Evolutionary conservation across 2,888 invertebrate genomes (phyloP), one percentile per base, ranked within the genome.

Genomic region (Lucinisca nassula): DNA sequence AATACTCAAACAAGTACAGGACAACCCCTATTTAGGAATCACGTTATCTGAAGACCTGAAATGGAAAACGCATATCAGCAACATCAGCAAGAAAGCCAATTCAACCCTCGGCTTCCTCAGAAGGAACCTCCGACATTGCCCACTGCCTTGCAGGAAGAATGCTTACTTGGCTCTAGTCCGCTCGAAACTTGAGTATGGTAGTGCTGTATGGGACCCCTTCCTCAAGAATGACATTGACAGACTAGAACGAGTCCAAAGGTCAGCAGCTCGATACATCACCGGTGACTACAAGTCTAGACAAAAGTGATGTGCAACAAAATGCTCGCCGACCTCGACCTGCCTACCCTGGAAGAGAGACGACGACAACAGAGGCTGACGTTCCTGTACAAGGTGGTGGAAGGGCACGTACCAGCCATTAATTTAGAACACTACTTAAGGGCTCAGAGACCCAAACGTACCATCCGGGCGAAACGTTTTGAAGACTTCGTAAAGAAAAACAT

Each of bases 1-100:
- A 1, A 85, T 82, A 17, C 76, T 88, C 0, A 17, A 81, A 55
- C 75, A 79, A 67, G 82, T 88, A n/a, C 10, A 51, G 10, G 38
- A 72, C 14, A 84, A 83, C n/a, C 81, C 84, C 17, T 87, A 77
- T 27, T 49, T 81, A 0, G 81, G 84, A 8, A 17, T 87, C n/a
- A 51, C 40, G 24, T n/a, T 84, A 4, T 77, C 81, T n/a, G 73
- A 73, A 21, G 81, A 84, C 17, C 45, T 84, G 4, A 81, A 74
- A 32, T 84, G 80, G 70, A n/a, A 24, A 12, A 4, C 55, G 6
- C 87, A 87, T 32, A 76, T 77, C 14, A 58, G 2, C 17, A 81
- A 81, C 0, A 37, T 81, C 2, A 30, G 38, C 0, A 84, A 72
- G 35, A n/a, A 76, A 55, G 58, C 79, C 3, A 74, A 30, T 67